Evolutionary conservation across 2,797 vertebrate genomes (phyloP), one percentile per base, ranked within the genome.

Genomic region (Eutrigla gurnardus): DNA sequence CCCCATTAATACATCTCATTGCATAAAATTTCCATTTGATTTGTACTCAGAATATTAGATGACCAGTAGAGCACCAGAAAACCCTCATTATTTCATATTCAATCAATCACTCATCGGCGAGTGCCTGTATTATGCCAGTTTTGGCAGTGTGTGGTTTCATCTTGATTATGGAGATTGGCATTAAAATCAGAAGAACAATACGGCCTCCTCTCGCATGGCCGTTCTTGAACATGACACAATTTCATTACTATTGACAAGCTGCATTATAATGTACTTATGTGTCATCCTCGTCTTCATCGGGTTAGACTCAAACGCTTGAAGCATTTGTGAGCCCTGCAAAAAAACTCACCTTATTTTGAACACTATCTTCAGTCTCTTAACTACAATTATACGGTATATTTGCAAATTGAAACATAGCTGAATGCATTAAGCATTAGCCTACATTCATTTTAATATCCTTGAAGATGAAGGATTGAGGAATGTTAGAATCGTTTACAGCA

Each of bases 1-100:
- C 91, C 87, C 91, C 93, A 94, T 94, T 95, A 94, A 95, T 95
- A 93, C 92, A 92, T 92, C 93, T 93, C 92, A 87, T 94, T 94
- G 94, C 94, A 95, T 95, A 95, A 94, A 94, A 95, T 95, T 94
- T 95, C 94, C 94, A 95, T 95, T 94, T 94, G 91, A 95, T 94
- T 95, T 94, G 90, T 90, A 92, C 93, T 85, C 92, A 83, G 95
- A 95, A 95, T 95, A 93, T 95, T 95, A 93, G 93, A 95, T 95
- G 94, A 94, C 93, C 94, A 88, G 87, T 58, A 88, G 88, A 93
- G 91, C 91, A 89, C 86, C 76, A 80, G 87, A 89, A 93, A 93
- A 92, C 91, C 93, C 94, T 95, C 94, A 95, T 95, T 95, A 95
- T 93, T 95, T 95, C 94, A 95, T 92, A 92, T 94, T 95, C 94